Percentiles rank a stretch among this genome's conserved stretches.
These are phyloP conservation scores for Halcyon smyrnensis DNA, from an alignment of 2,797 vertebrate genomes.

Conservation along the genomic window DNA sequence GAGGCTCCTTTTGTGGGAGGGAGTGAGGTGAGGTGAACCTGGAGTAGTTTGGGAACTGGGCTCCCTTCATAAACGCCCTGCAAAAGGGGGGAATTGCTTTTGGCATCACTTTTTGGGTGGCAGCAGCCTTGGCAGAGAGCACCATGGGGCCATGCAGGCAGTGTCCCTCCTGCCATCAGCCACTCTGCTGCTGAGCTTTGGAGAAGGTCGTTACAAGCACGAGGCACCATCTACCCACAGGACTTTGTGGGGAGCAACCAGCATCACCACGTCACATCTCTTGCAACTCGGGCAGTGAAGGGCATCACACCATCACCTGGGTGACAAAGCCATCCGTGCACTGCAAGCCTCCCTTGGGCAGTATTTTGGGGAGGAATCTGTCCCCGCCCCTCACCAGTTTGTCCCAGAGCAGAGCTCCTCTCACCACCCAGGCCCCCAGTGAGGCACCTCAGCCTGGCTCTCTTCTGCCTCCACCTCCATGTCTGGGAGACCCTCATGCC, in stretches of 20 bases:
- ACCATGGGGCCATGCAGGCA: too few relatives aligned
- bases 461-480: not conserved
- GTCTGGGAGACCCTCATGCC: not conserved
- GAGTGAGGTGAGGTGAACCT: not conserved
- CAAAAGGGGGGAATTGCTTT: not conserved
- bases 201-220: too few relatives aligned
- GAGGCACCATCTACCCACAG: too few relatives aligned
- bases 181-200: too few relatives aligned
- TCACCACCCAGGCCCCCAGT: not conserved
- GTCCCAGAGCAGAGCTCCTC: not conserved
- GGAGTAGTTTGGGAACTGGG: not conserved
- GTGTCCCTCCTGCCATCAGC: not conserved
- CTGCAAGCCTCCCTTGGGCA: not conserved
- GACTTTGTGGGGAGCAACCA: too few relatives aligned
- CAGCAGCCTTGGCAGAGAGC: not conserved
- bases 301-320: rapidly evolving
- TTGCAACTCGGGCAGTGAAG: too few relatives aligned
- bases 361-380: not conserved
- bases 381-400: not conserved
- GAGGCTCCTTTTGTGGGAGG: not conserved
- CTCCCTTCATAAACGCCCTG: not conserved
- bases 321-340: not conserved
- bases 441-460: not conserved
- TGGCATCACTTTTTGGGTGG: not conserved
- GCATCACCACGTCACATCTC: rapidly evolving